Evolutionary conservation across 2,113 vertebrate genomes (phyloP), one percentile per base, ranked within the genome.

Genomic region (Hemiprocne comata): DNA sequence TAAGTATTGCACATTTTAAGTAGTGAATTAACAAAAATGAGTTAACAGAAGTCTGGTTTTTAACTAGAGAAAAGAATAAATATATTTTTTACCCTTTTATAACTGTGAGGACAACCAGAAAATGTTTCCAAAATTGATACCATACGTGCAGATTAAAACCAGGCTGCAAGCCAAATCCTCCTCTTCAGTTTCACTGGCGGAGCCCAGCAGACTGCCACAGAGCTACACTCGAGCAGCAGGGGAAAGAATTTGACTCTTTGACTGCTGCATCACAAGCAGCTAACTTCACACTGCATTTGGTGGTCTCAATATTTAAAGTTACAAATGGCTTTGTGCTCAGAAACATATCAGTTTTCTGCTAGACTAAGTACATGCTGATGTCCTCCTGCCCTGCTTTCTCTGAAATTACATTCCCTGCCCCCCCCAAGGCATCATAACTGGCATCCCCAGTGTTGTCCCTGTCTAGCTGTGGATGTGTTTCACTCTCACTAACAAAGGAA

Each of bases 81-180:
- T 93, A 46, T 84, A 89, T 95, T 96, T 95, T 95, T 94, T 85
- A 90, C 67, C 82, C 85, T 91, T 89, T 92, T 95, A 80, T 94
- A 97, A 95, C 96, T 93, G 70, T 90, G 82, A 97, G 89, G 90
- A 96, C 95, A 97, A 96, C 54, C 85, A 97, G 94, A 93, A 97
- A 97, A 96, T 95, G 79, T 87, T 97, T 95, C 83, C 83, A 82
- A 96, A 97, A 97, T 97, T 97, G 95, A 94, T 97, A 96, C 90
- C 96, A 96, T 95, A 97, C 85, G 82, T 89, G 87, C 85, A 91
- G 92, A 96, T 91, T 97, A 97, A 93, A 97, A 96, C 70, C 65
- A 90, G 95, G 96, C 93, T 76, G 55, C 65, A 57, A 94, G 93
- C 96, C 94, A 97, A 95, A 96, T 93, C 86, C 95, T 94, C 79